A percentile compares a stretch with the other conserved stretches of the same genome.
These are phyloP conservation scores for Taurulus bubalis DNA, from an alignment of 2,113 vertebrate species.

Conservation along the genomic window DNA sequence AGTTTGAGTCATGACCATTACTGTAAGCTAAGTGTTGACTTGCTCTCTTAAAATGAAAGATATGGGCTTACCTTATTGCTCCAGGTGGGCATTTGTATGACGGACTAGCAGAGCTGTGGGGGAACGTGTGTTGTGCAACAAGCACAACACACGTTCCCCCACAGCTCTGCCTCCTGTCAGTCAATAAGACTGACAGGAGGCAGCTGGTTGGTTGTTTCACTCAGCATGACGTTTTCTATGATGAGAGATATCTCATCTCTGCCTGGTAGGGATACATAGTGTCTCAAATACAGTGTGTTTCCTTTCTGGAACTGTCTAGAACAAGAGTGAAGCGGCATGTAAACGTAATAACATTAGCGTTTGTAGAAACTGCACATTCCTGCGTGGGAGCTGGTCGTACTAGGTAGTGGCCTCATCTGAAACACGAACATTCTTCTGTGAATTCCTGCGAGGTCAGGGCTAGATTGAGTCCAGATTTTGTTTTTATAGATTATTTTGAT, in stretches of 20 bases:
- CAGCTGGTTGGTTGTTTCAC: slow-evolving; percentile 43
- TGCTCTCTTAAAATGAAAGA: background rate
- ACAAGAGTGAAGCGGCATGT: background rate
- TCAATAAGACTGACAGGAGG: slow-evolving; percentile 51
- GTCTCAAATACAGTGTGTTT: slow-evolving; percentile 5
- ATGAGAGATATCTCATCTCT: slow-evolving; percentile 14
- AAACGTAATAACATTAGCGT: background rate
- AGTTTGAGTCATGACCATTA: background rate
- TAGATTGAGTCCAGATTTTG: slow-evolving; percentile 39
- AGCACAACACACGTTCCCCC: no score
- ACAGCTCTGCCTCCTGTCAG: no score
- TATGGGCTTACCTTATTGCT: background rate
- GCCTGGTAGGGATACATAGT: background rate
- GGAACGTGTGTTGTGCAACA: background rate
- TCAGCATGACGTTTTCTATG: slow-evolving; percentile 6
- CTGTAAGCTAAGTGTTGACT: background rate
- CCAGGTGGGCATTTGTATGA: background rate
- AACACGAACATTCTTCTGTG: background rate
- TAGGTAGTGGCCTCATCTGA: background rate
- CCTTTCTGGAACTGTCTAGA: slow-evolving; percentile 38
- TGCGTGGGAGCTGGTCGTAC: slow-evolving; percentile 16
- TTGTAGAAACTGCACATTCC: slow-evolving; percentile 20
- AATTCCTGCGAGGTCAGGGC: slow-evolving; percentile 64
- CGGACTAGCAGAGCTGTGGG: background rate
- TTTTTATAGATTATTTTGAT: slow-evolving; percentile 1